Evolutionary conservation across 2,888 invertebrate genomes (phyloP), one percentile per base, ranked within the genome.

Genomic region (Synanthedon formicaeformis): DNA sequence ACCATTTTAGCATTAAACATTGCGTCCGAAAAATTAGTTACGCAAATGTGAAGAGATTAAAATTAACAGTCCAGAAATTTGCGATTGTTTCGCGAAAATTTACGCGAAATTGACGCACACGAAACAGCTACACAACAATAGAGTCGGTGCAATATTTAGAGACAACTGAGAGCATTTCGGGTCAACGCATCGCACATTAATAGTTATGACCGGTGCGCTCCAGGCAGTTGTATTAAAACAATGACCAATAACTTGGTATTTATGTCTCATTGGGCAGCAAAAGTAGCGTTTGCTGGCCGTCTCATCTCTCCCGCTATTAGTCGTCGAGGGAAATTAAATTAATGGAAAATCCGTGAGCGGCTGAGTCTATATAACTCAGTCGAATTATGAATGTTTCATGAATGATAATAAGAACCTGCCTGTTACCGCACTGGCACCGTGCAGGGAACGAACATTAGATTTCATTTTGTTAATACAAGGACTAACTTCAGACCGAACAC

Each of bases 221-320:
- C 34, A 34, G 64, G 69, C 70, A 65, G 69, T 75, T 75, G 75
- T 75, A 73, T 76, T 83, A 78, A 81, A 79, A 84, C 83, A 83
- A 84, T 82, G 82, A 75, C 75, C 81, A 79, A 83, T 82, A 82
- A 82, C 72, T 81, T 72, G 68, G 69, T 74, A 75, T 77, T 79
- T 78, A 78, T 75, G 75, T 73, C 74, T 75, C 78, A 77, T 78
- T 75, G 74, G 67, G 60, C 62, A 66, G 63, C 62, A 63, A 64
- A 65, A 69, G 64, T 60, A 67, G 63, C 62, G 60, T 64, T 57
- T 65, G 64, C 61, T 60, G 56, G 62, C 58, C 60, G 64, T 58
- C 66, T 65, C 69, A 67, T 71, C 68, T 73, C 58, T 55, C 51
- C 54, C 56, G 55, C 61, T 64, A 62, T 65, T 66, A 65, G 60